Evolutionary conservation across 2,888 invertebrate genomes (phyloP), one percentile per base, ranked within the genome.

Genomic region (Acrobasis suavella): DNA sequence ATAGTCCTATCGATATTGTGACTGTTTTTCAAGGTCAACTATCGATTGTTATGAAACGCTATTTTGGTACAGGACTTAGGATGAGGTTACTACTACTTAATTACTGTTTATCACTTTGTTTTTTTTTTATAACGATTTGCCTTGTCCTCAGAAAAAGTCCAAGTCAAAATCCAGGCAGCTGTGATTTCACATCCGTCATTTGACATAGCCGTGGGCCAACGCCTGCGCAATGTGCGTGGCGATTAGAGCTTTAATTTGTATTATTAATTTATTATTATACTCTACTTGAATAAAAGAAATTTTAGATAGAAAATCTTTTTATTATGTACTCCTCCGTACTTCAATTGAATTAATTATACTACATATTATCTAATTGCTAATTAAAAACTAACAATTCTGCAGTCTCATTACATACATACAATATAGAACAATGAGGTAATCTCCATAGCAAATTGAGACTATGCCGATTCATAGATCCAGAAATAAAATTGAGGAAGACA

Each of bases 371-470:
- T 81, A 85, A 75, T 82, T 80, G 83, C 87, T 90, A 89, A 89
- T 91, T 91, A 91, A 83, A 75, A 89, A 81, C 91, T 92, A 91
- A 90, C 87, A 89, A 85, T 85, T 86, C 86, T 87, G 91, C 91
- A 92, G 91, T 92, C 91, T 92, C 91, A 90, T 89, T 89, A 87
- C 86, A 87, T 87, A 85, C 85, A 87, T 83, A 85, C 83, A 83
- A 76, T 77, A 75, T 73, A 84, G 78, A 86, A 89, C 86, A 88
- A 80, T 85, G 87, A 90, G 88, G 83, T 85, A 81, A 87, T 82
- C 89, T 83, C 86, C 64, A 72, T 75, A 81, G 77, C 77, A 76
- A 73, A 68, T 65, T 56, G 85, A 88, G 86, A 86, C 85, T 76
- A 72, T 70, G 72, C 72, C 72, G 71, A 77, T 78, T 75, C 77